Evolutionary conservation across 2,797 vertebrate species (phyloP), one percentile per base, ranked within the genome.

Genomic region (Botia almorhae): DNA sequence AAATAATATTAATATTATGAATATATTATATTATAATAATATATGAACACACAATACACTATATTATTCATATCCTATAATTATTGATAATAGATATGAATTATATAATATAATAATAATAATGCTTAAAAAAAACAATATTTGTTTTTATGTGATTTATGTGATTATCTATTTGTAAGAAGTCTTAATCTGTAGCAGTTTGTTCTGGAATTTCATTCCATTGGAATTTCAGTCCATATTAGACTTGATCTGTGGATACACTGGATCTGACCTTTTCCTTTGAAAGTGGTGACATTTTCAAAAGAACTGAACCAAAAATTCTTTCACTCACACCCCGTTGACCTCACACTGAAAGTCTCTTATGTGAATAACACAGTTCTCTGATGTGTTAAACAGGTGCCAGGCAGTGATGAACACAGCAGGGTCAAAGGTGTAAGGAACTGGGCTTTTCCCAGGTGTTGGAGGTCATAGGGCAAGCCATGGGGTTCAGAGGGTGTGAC

Each of bases 391-490:
- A 85, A 86, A 77, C 90, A 91, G 87, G 85, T 86, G 86, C 83
- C 78, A 71, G 61, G 8, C 67, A 73, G 83, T 91, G 88, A 91
- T 85, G 70, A 88, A 91, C 83, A 90, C 83, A 76, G 69, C 16
- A 48, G 69, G 90, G 86, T 90, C 88, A 77, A 56, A 82, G 83
- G 64, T 82, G 0, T 10, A 68, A 80, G 55, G 82, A 81, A 81
- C 76, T 84, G 65, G 87, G 87, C 87, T 84, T 87, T 63, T 46
- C 83, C 90, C 88, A 92, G 90, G 91, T 92, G 90, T 83, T 74
- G 79, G 81, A 89, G 90, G 88, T 88, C 86, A 81, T 74, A 67
- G 76, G 77, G 23, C 61, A 86, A 88, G 87, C 89, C 87, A 89
- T 51, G 60, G 79, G 48, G 69, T 51, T 64, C 4, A 26, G 63